These are phyloP conservation scores for Myotis findleyi DNA, from an alignment of 2,797 vertebrate species.

Conservation along the genomic window DNA sequence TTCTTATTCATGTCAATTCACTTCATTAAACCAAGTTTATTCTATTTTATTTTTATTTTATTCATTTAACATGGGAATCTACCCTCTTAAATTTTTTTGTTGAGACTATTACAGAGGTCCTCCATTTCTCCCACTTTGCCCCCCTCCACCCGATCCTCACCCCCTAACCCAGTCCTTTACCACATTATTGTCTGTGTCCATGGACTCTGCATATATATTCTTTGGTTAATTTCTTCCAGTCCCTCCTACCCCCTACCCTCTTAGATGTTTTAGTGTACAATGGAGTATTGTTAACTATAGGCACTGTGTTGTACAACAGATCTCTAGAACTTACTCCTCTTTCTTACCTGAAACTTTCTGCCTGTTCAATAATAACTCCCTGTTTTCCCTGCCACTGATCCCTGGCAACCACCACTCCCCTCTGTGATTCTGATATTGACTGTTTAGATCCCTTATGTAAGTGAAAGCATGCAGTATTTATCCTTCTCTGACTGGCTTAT, in stretches of 20 bases:
- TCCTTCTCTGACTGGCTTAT: not conserved
- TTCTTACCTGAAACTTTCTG: not conserved
- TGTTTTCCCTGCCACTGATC: not conserved
- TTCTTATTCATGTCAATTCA: not conserved
- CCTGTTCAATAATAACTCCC: too few species aligned
- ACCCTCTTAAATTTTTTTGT: not conserved
- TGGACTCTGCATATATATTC: not conserved
- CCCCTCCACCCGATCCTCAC: too few species aligned
- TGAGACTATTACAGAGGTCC: not conserved
- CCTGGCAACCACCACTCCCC: not conserved
- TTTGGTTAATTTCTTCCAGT: not conserved
- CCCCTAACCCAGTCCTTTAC: not conserved
- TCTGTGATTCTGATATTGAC: not conserved
- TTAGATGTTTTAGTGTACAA: not conserved
- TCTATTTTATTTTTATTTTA: constrained; percentile 20
- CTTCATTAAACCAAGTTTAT: constrained; percentile 24
- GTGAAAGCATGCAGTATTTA: not conserved
- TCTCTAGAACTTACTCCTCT: not conserved
- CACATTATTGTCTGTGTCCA: not conserved
- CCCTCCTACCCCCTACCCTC: not conserved
- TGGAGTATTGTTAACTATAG: not conserved
- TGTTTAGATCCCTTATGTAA: not conserved
- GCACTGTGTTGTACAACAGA: too few species aligned
- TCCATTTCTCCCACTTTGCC: not conserved
- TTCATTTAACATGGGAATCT: not conserved